phyloP scores from a whole-genome alignment of 2,888 invertebrate genomes.

The Tetrapedia diversipes region DNA sequence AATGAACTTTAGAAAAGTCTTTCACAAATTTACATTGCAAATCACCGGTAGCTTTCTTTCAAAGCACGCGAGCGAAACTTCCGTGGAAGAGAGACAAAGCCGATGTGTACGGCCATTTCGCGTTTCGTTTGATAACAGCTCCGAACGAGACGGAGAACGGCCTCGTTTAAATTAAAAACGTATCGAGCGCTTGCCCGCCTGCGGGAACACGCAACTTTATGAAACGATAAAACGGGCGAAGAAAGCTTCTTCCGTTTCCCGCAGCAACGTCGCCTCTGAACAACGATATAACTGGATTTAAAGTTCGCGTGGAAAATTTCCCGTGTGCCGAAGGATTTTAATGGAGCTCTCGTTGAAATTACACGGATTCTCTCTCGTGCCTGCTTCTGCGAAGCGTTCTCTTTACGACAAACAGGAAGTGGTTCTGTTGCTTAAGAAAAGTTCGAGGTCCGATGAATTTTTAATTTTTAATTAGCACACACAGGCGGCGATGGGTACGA shows the following conservation, averaged over 20 bases:
- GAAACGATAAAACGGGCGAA: background rate
- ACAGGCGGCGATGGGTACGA: too few species aligned
- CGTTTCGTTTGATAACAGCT: background rate
- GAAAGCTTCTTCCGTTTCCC: conserved; percentile 17
- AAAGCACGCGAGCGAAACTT: too few species aligned
- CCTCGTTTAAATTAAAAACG: conserved; percentile 16
- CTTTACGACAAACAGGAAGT: background rate
- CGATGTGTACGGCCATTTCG: too few species aligned
- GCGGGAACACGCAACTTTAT: background rate
- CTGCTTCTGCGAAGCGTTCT: background rate
- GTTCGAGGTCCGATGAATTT: conserved; percentile 35
- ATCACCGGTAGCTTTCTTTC: too few species aligned
- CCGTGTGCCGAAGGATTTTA: conserved; percentile 9
- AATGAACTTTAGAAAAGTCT: too few species aligned
- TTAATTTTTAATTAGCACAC: conserved; percentile 49
- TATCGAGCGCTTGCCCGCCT: background rate
- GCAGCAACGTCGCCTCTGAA: background rate
- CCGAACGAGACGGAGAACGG: too few species aligned
- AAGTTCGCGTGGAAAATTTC: conserved; percentile 10
- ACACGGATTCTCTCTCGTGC: background rate
- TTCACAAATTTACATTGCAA: too few species aligned
- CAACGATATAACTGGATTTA: conserved; percentile 33
- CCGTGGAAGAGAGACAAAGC: background rate
- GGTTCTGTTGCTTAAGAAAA: background rate
- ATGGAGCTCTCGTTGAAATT: background rate